These are phyloP conservation scores for Cathartes aura DNA, from an alignment of 2,113 vertebrate genomes.

Conservation along the genomic window DNA sequence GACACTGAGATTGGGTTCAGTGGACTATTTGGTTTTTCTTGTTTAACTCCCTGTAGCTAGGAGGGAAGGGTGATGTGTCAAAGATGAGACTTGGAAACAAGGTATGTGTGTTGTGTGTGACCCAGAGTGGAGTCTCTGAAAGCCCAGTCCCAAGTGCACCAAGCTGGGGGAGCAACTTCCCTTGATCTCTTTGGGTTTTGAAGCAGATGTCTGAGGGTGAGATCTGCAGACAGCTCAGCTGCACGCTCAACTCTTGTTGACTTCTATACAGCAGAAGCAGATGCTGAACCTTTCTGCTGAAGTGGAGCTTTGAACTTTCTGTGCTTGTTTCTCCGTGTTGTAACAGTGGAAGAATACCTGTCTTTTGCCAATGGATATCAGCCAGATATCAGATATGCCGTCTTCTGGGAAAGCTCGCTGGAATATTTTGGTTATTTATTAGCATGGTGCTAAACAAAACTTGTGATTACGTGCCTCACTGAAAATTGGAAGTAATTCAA, in stretches of 20 bases:
- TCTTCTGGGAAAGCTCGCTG: background rate
- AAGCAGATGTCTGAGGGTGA: background rate
- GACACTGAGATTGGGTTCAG: background rate
- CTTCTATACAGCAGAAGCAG: background rate
- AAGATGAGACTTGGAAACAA: background rate
- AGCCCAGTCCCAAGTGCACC: background rate
- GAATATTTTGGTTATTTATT: background rate
- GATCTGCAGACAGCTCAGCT: background rate
- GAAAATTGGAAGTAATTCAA: background rate
- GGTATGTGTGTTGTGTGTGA: accelerated
- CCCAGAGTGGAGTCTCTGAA: background rate
- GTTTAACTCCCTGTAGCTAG: background rate
- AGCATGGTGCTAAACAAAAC: background rate
- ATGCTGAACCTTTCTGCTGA: background rate
- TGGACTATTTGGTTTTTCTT: background rate
- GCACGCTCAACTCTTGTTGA: background rate
- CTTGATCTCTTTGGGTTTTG: background rate
- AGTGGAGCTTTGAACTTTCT: background rate
- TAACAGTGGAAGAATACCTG: background rate
- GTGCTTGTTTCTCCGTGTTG: background rate
- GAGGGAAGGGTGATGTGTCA: background rate
- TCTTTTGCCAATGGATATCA: background rate
- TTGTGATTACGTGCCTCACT: background rate
- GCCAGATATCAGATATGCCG: background rate
- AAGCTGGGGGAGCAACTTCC: background rate